Base-by-base conservation (phyloP, 53 echinoderm and acorn worm genomes). In the Patiria pectinifera region DNA sequence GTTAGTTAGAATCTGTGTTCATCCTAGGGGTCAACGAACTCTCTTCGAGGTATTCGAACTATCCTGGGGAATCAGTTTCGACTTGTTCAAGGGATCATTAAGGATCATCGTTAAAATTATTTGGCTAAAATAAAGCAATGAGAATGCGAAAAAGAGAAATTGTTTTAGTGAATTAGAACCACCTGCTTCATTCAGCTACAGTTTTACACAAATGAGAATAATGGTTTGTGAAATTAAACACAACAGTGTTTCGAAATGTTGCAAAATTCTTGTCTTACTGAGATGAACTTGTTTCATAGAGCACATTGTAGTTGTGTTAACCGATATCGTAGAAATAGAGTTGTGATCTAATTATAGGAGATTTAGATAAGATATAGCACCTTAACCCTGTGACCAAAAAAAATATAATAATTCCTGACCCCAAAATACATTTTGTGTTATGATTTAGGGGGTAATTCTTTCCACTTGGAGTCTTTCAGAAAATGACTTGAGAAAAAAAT, bases 191-290 rank as follows among this genome's bases (percentile, higher is more conserved):
- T 53, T 53, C 53, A 53, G 53, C 53, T 66, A 66, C 66, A 66
- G 12, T 18, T 66, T 14, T 16, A 13, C 15, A 6, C 0, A 66
- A 2, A 66, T 23, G 60, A 61, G 0, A 16, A 63, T 25, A 23
- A 26, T 16, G 6, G 25, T 66, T 62, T 85, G 26, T 69, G 26
- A 66, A 43, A 69, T 45, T 43, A 35, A 69, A 43, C 63, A 63
- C 66, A 44, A 69, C 60, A 24, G 59, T 70, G 66, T 85, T 44
- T 45, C 62, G 61, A 83, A 62, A 62, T 59, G 23, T 69, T 6
- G 66, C 87, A 78, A 76, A 87, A 78, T 76, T 87, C 87, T 87
- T 77, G 77, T 87, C 87, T 87, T 77, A 11, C 35, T 72, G 76
- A 87, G 59, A 87, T 87, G 74, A 75, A 87, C 76, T 59, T 25